Evolutionary conservation across 2,797 vertebrate genomes (phyloP).

Genomic region (Typhlichthys eigenmanni): DNA sequence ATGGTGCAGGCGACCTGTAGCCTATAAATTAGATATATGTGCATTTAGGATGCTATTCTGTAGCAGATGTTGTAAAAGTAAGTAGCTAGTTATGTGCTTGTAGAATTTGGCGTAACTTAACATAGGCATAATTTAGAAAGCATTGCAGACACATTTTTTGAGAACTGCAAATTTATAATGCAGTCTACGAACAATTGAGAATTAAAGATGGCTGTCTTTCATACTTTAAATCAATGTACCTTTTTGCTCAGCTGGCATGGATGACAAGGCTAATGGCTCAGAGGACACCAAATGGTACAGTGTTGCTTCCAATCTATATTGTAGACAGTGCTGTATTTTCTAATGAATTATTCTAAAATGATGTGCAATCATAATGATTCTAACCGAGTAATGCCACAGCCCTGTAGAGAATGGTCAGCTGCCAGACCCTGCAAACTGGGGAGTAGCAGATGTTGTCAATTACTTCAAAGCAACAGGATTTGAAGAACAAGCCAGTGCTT

Average conservation of each 20-base stretch:
- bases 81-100: no score
- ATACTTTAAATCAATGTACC: constrained; percentile 26
- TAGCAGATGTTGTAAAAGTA: neutral
- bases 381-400: constrained; percentile 63
- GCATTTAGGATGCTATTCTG: no score
- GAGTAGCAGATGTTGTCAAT: constrained; percentile 92
- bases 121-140: no score
- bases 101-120: no score
- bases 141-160: no score
- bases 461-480: constrained; percentile 97
- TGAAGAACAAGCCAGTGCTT: constrained; percentile 94
- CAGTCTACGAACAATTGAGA: neutral
- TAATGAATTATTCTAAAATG: neutral
- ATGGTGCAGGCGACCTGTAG: neutral
- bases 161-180: neutral
- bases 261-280: constrained; percentile 95
- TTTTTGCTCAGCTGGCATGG: constrained; percentile 81
- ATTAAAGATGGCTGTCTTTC: neutral
- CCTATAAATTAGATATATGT: no score
- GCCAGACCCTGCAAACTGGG: constrained; percentile 94
- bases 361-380: neutral
- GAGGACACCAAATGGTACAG: constrained; percentile 90
- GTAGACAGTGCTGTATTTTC: neutral
- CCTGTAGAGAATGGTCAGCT: constrained; percentile 91
- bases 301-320: neutral